phyloP scores from a whole-genome alignment of 37 sponge, comb jelly and placozoan genomes.

The Tethya wilhelma region DNA sequence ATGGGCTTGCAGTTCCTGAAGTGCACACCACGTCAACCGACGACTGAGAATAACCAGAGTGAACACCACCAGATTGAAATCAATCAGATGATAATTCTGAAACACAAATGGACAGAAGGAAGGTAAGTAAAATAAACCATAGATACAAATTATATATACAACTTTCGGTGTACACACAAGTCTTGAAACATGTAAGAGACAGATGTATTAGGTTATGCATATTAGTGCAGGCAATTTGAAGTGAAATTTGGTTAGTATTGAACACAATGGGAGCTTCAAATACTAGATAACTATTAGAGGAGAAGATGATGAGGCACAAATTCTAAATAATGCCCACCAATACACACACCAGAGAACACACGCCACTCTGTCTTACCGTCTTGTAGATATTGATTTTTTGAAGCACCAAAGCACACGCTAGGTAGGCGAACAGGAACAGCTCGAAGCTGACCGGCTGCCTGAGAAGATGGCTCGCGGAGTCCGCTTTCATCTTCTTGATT shows the following conservation, averaged over 20 bases:
- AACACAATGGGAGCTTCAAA: too few species aligned
- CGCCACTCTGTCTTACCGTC: constrained; percentile 38
- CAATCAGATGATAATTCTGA: constrained; percentile 68
- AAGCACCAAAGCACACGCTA: constrained; percentile 43
- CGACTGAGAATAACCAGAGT: constrained; percentile 56
- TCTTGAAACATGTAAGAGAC: too few species aligned
- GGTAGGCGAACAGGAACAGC: constrained; percentile 63
- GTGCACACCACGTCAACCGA: constrained; percentile 48
- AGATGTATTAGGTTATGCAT: too few species aligned
- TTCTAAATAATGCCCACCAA: constrained; percentile 50
- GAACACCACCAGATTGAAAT: constrained; percentile 65
- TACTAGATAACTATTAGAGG: too few species aligned
- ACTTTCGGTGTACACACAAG: too few species aligned
- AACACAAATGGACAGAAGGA: too few species aligned
- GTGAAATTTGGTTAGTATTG: too few species aligned
- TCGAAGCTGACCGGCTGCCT: constrained; percentile 60
- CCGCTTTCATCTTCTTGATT: constrained; percentile 37
- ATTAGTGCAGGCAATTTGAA: too few species aligned
- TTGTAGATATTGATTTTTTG: constrained; percentile 87
- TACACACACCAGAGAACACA: background rate
- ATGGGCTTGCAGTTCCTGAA: constrained; percentile 37
- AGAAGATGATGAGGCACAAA: too few species aligned
- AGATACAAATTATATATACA: too few species aligned
- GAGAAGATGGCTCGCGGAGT: constrained; percentile 70
- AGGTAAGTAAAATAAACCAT: too few species aligned